phyloP scores from a whole-genome alignment of 2,113 vertebrate genomes.

The Plotosus lineatus region DNA sequence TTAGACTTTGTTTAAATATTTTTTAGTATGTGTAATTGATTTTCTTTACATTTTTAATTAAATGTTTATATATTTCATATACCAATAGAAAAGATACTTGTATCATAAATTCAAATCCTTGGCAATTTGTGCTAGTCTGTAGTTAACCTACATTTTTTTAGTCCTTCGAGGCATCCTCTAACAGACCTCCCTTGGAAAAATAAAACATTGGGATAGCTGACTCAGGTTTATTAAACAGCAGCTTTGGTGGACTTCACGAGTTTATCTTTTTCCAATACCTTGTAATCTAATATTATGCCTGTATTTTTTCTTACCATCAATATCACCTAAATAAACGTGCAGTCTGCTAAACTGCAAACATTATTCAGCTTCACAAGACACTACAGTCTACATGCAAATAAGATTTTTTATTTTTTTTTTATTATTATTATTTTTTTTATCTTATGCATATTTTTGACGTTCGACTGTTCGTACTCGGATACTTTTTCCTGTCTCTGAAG shows the following conservation, averaged over 20 bases:
- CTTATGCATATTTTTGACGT: no score
- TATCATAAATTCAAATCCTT: neutral
- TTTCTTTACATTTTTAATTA: neutral
- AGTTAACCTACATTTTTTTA: neutral
- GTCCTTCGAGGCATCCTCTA: neutral
- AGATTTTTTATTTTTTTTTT: neutral
- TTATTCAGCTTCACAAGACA: neutral
- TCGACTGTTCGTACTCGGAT: no score
- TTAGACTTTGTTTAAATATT: neutral
- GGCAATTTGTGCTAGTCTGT: neutral
- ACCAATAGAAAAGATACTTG: neutral
- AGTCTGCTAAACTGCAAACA: conserved; percentile 24
- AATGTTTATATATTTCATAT: neutral
- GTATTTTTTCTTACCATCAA: conserved; percentile 22
- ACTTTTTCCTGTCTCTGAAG: neutral
- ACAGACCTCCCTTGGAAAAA: neutral
- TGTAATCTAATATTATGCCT: conserved; percentile 53
- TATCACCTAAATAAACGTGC: neutral
- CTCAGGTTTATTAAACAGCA: neutral
- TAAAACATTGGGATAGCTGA: neutral
- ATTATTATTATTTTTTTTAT: conserved; percentile 17
- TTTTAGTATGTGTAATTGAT: neutral
- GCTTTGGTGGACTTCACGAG: neutral
- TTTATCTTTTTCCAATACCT: conserved; percentile 46
- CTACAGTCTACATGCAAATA: neutral